Percentiles rank a stretch among this genome's conserved stretches.
Conservation (phyloP, 2,797 vertebrate genomes). For the Brotula barbata region DNA sequence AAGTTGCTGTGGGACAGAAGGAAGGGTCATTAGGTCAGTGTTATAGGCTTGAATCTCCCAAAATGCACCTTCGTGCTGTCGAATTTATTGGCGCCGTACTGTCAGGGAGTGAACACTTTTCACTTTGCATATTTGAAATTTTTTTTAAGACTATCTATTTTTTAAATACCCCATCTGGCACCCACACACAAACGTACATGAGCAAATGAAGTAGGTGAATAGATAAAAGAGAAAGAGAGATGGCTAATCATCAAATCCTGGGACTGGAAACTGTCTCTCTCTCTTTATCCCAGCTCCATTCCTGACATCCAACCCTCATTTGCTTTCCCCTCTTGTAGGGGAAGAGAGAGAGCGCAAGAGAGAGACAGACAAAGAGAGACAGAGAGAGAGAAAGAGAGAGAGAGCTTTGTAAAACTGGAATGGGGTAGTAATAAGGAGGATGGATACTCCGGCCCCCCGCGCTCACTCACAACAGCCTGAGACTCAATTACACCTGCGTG, state of each 20-base stretch:
- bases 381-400: slow-evolving; percentile 20
- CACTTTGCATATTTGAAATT: too few relatives aligned
- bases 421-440: slow-evolving; percentile 69
- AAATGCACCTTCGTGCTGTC: background rate
- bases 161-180: too few relatives aligned
- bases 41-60: slow-evolving; percentile 2
- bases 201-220: too few relatives aligned
- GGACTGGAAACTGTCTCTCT: slow-evolving; percentile 46
- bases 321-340: slow-evolving; percentile 51
- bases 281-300: slow-evolving; percentile 13
- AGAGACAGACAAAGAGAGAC: too few relatives aligned
- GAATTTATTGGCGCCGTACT: background rate
- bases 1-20: slow-evolving; percentile 68
- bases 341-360: slow-evolving; percentile 7
- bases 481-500: slow-evolving; percentile 77
- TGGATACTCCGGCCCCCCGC: slow-evolving; percentile 60
- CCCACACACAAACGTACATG: too few relatives aligned
- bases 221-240: slow-evolving; percentile 11
- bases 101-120: too few relatives aligned
- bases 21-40: slow-evolving; percentile 14
- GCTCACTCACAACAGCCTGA: slow-evolving; percentile 63
- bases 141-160: too few relatives aligned
- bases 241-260: slow-evolving; percentile 70
- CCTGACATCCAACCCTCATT: slow-evolving; percentile 47
- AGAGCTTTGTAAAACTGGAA: slow-evolving; percentile 47